A percentile compares a stretch with the other conserved stretches of the same genome.
phyloP scores from a whole-genome alignment of 2,797 vertebrate species.

The Geotrypetes seraphini region DNA sequence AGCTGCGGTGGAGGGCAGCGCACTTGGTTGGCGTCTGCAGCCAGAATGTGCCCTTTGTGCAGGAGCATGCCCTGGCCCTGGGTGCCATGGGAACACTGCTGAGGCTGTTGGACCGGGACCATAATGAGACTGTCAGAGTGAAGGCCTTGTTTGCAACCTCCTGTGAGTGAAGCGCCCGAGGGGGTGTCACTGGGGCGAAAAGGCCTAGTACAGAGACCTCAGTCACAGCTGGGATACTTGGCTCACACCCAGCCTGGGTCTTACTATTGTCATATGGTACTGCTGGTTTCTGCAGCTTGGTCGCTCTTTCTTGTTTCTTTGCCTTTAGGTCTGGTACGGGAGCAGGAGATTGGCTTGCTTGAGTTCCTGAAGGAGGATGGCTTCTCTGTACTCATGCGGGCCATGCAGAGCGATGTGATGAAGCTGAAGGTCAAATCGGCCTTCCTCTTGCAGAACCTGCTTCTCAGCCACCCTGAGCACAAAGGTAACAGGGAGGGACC shows the following conservation, averaged over 20 bases:
- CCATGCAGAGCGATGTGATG: slow-evolving; percentile 75
- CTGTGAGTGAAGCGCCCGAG: slow-evolving; percentile 71
- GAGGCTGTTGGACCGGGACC: slow-evolving; percentile 65
- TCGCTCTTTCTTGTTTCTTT: no score
- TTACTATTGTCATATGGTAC: no score
- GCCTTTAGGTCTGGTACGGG: slow-evolving; percentile 72
- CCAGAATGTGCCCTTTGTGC: slow-evolving; percentile 80
- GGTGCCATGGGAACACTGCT: slow-evolving; percentile 67
- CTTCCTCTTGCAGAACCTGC: slow-evolving; percentile 77
- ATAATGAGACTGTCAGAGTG: slow-evolving; percentile 59
- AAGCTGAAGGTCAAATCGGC: slow-evolving; percentile 78
- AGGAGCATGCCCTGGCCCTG: slow-evolving; percentile 62
- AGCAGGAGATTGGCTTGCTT: slow-evolving; percentile 70
- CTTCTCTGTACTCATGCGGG: slow-evolving; percentile 79
- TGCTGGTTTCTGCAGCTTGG: neutral
- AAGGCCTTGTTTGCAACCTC: slow-evolving; percentile 83
- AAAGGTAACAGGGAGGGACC: slow-evolving; percentile 64
- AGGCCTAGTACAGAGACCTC: neutral
- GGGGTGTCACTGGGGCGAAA: neutral
- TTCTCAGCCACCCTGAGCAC: slow-evolving; percentile 69
- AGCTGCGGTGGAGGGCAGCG: slow-evolving; percentile 73
- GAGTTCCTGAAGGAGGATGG: slow-evolving; percentile 73
- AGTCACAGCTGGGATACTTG: neutral
- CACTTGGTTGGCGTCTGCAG: slow-evolving; percentile 73
- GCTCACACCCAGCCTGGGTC: neutral